Conservation (phyloP, 2,888 invertebrate genomes). For the Fragum fragum region DNA sequence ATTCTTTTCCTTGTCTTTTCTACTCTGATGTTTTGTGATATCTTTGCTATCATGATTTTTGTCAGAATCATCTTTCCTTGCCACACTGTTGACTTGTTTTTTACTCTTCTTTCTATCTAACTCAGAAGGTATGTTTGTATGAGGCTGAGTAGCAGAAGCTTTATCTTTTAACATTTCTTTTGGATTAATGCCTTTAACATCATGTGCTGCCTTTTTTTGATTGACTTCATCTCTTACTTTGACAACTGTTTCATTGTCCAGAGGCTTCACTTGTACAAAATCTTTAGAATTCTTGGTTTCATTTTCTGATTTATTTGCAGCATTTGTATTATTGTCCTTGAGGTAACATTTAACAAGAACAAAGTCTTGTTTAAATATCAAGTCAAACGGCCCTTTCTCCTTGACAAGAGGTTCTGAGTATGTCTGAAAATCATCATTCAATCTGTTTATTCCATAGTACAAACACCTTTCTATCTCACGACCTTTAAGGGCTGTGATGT, state of each 20-base stretch:
- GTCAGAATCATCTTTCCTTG: too few relatives aligned
- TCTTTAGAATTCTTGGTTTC: neutral
- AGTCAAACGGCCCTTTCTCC: conserved; percentile 68
- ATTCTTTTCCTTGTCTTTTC: neutral
- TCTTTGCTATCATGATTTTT: too few relatives aligned
- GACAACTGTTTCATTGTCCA: neutral
- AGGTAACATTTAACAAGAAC: conserved; percentile 75
- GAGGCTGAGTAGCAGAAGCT: too few relatives aligned
- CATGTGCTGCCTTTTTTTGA: neutral
- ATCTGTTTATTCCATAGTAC: conserved; percentile 72
- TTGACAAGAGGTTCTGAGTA: conserved; percentile 68
- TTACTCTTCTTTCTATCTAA: too few relatives aligned
- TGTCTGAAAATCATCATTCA: conserved; percentile 71
- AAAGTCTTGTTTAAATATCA: conserved; percentile 76
- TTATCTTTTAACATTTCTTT: neutral
- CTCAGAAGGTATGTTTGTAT: too few relatives aligned
- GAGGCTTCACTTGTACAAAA: neutral
- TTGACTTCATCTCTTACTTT: neutral
- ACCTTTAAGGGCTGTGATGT: conserved; percentile 60
- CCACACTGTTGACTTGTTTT: too few relatives aligned
- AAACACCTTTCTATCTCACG: conserved; percentile 74
- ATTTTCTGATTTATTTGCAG: conserved; percentile 15
- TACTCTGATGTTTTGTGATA: neutral
- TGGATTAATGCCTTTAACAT: neutral
- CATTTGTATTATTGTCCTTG: conserved; percentile 26